Conservation (phyloP, 1,140 invertebrate genomes). For the Lepidostoma basale region DNA sequence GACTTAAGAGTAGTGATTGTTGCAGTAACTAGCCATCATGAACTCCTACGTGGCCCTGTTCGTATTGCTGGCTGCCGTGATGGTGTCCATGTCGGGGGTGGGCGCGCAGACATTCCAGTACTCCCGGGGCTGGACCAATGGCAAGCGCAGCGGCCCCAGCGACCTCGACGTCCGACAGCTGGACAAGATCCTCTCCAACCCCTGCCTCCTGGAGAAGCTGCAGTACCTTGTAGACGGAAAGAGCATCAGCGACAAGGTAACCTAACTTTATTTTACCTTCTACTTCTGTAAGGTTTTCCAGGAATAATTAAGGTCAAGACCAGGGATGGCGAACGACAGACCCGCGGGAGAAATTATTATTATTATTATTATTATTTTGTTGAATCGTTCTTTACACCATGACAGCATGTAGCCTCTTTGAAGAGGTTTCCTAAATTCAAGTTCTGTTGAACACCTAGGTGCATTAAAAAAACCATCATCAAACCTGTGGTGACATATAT, state of each 20-base stretch:
- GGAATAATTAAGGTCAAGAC: neutral
- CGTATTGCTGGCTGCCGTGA: slow-evolving; percentile 24
- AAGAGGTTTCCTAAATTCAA: too few relatives aligned
- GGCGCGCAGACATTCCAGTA: slow-evolving; percentile 74
- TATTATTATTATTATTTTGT: too few relatives aligned
- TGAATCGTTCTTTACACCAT: too few relatives aligned
- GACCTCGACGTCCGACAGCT: slow-evolving; percentile 48
- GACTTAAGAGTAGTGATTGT: too few relatives aligned
- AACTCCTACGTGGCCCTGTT: slow-evolving; percentile 34
- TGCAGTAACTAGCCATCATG: too few relatives aligned
- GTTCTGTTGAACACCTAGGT: too few relatives aligned
- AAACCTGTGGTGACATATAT: too few relatives aligned
- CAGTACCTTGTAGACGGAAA: slow-evolving; percentile 60
- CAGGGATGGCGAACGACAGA: too few relatives aligned
- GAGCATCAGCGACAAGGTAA: slow-evolving; percentile 57
- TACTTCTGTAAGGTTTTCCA: neutral
- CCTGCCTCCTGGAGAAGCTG: slow-evolving; percentile 59
- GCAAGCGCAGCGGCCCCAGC: slow-evolving; percentile 53
- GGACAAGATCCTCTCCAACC: slow-evolving; percentile 52
- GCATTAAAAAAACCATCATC: too few relatives aligned
- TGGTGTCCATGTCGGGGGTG: slow-evolving; percentile 49
- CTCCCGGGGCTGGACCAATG: slow-evolving; percentile 75
- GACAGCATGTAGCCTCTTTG: too few relatives aligned
- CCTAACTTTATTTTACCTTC: too few relatives aligned
- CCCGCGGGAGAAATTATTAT: too few relatives aligned